These are phyloP conservation scores for Caenorhabditis panamensis DNA, from an alignment of 2,888 invertebrate species.

Conservation along the genomic window DNA sequence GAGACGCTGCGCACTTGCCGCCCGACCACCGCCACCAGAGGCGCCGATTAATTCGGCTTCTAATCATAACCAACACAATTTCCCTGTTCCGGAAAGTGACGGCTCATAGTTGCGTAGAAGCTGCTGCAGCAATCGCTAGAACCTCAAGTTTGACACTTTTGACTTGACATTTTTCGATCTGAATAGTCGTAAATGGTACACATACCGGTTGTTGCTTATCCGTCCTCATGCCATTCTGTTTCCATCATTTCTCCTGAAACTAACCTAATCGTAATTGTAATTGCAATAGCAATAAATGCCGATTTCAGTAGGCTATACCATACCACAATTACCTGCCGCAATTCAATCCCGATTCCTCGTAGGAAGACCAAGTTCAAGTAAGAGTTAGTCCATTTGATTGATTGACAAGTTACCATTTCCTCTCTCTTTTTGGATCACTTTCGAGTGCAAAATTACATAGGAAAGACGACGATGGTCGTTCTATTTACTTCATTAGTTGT, in stretches of 20 bases:
- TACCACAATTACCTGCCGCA: constrained; percentile 35
- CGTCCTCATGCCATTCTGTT: constrained; percentile 13
- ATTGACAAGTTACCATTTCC: constrained; percentile 50
- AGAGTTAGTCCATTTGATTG: constrained; percentile 55
- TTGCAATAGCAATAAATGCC: constrained; percentile 33
- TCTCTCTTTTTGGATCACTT: constrained; percentile 22
- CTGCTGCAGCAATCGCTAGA: not conserved
- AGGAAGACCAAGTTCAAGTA: not conserved
- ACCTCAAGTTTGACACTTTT: constrained; percentile 31
- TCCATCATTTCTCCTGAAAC: constrained; percentile 12
- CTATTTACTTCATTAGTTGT: constrained; percentile 50
- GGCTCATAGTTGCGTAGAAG: constrained; percentile 17
- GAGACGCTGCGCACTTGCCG: constrained; percentile 2
- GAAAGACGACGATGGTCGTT: constrained; percentile 16
- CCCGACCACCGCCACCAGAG: not conserved
- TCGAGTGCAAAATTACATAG: constrained; percentile 42
- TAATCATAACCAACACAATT: constrained; percentile 58
- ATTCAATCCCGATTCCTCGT: not conserved
- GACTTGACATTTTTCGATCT: no score
- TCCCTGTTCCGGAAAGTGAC: constrained; percentile 59
- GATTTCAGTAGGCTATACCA: constrained; percentile 46
- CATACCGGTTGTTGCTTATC: constrained; percentile 6
- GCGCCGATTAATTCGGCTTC: constrained; percentile 52
- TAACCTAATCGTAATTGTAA: constrained; percentile 7
- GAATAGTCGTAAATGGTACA: no score